Evolutionary conservation across 2,113 vertebrate genomes (phyloP), one percentile per base, ranked within the genome.

Genomic region (Callaeas wilsoni): DNA sequence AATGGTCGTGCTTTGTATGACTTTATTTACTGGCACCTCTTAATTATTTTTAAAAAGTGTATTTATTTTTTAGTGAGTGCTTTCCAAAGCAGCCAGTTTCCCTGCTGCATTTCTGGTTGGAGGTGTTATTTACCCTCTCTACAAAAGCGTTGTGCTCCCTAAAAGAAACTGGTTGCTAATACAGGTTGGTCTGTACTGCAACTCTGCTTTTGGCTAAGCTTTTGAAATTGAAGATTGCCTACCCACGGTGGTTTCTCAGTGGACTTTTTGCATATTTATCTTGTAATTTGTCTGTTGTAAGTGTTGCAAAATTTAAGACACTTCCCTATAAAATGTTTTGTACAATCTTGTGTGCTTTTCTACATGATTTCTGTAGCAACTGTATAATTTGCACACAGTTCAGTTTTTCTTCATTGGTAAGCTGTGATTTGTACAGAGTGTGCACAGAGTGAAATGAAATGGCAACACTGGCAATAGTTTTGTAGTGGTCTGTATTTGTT

Each of bases 341-440:
- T 70, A 46, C 4, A 21, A 1, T 15, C 15, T 33, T 33, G 8
- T 27, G 2, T 30, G 7, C 10, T 73, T 83, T 76, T 69, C 46
- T 52, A 0, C 0, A 0, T 79, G 16, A 59, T 42, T 87, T 67
- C 13, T 52, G 6, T 68, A 44, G 35, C 4, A 47, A 4, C 2
- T n/a, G 7, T 56, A 4, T 62, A n/a, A 29, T 49, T 56, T 44
- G 25, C 9, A 35, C 23, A 4, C 12, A 29, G n/a, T 69, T 65
- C 5, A 53, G 1, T 46, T 89, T 92, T 75, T 84, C 29, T 32
- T 62, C 35, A 32, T 27, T 27, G 8, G 7, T 71, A 39, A 70
- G 16, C 9, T 60, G 22, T 67, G 56, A 25, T 46, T 83, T 86
- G 13, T 81, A 30, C 16, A 42, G n/a, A 12, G 32, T 6, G 2